Evolutionary conservation across 2,888 invertebrate species (phyloP), one percentile per base, ranked within the genome.

Genomic region (Steromphala cineraria): DNA sequence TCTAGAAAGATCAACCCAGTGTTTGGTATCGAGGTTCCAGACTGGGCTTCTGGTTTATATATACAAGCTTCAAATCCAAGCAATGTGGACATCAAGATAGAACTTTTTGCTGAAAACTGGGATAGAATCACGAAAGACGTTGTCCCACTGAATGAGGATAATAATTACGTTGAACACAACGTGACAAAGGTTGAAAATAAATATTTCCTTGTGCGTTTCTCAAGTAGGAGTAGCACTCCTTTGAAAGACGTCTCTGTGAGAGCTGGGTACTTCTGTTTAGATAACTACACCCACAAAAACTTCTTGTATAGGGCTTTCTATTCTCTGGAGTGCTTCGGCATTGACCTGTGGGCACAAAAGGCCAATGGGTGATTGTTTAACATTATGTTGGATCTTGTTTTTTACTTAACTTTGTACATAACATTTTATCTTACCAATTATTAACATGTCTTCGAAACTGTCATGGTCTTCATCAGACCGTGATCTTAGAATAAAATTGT

Each of bases 1-100:
- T 80, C 82, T 10, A 76, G 55, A 21, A 78, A 81, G 3, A 67
- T 81, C 1, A 75, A 82, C 3, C 87, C 87, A 13, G 52, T 86
- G 4, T 87, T 87, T 78, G 80, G 77, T 21, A 83, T 86, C 62
- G 76, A 76, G 10, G 78, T 81, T 21, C 83, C 84, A 0, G 53
- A 53, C 10, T 87, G 85, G 85, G 81, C 82, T 40, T 8, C 31
- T 4, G 15, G 31, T 19, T 13, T 71, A 17, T 71, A 71, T 40
- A 40, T 71, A 31, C 71, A 71, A 40, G 36, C 71, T 19, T 0
- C 71, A 31, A 36, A 19, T 19, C 31, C 15, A 17, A 17, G 36
- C 36, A 36, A 36, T 19, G 36, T 36, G 40, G 71, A 71, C 36
- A 71, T 71, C 28, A 31, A 19, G 4, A 71, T 71, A n/a, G 31